Evolutionary conservation across 2,113 vertebrate genomes (phyloP).

Genomic region (Xenopus borealis): DNA sequence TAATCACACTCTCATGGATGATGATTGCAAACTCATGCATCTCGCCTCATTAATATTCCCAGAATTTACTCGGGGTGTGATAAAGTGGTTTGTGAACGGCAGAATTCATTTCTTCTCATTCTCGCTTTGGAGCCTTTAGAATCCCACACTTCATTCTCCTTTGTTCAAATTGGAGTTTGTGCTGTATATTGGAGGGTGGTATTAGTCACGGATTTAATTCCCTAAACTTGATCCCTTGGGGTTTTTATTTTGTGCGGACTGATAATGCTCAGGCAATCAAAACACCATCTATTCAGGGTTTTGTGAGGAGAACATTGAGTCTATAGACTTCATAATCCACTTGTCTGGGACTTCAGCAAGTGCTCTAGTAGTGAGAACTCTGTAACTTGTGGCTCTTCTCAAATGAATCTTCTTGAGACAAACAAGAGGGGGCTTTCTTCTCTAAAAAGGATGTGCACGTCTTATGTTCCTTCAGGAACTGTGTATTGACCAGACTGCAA

Average conservation of each 20-base stretch:
- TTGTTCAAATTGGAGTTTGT: constrained; percentile 16
- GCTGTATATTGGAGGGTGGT: constrained; percentile 21
- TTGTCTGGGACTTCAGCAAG: constrained; percentile 12
- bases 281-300: constrained; percentile 32
- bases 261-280: constrained; percentile 29
- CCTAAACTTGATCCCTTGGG: constrained; percentile 11
- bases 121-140: not conserved
- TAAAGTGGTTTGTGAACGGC: not conserved
- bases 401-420: constrained; percentile 2
- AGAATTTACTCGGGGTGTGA: not conserved
- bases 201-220: constrained; percentile 34
- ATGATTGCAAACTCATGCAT: too few relatives aligned
- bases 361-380: constrained; percentile 30
- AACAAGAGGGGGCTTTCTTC: not conserved
- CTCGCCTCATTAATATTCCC: constrained; percentile 14
- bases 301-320: constrained; percentile 22
- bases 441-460: constrained; percentile 17
- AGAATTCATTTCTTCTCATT: not conserved
- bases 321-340: constrained; percentile 23
- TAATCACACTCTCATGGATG: not conserved
- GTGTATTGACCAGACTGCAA: not conserved
- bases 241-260: constrained; percentile 36
- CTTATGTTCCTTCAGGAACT: fast-evolving
- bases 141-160: constrained; percentile 9
- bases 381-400: not conserved